Evolutionary conservation across 37 sponge, comb jelly and placozoan genomes (phyloP).

Genomic region (Geodia barretti): DNA sequence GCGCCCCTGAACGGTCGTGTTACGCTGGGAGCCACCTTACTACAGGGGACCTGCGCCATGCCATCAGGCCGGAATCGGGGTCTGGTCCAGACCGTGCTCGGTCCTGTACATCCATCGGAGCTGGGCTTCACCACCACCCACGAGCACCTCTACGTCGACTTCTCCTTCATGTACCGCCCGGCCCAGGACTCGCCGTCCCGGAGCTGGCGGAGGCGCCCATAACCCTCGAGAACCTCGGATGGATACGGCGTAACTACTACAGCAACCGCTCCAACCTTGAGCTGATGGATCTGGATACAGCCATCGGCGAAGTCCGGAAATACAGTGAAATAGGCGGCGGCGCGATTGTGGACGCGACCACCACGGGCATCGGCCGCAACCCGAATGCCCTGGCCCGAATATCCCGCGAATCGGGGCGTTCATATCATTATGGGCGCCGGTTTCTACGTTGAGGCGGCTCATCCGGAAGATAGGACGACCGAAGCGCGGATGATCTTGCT

Average conservation of each 20-base stretch:
- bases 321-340: no score
- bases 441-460: conserved; percentile 49
- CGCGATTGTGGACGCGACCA: no score
- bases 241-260: conserved; percentile 51
- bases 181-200: not conserved
- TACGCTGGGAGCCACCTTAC: no score
- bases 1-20: no score
- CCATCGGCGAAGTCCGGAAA: no score
- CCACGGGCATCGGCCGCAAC: no score
- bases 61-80: no score
- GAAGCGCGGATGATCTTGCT: conserved; percentile 13
- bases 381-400: no score
- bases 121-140: conserved; percentile 53
- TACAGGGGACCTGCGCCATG: no score
- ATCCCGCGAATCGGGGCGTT: conserved; percentile 33
- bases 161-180: not conserved
- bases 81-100: no score
- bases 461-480: conserved; percentile 16
- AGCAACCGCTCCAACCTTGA: conserved; percentile 28
- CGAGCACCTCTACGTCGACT: conserved; percentile 60
- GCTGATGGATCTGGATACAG: no score
- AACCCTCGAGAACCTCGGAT: conserved; percentile 39
- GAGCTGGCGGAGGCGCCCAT: conserved; percentile 34
- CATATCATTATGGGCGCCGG: conserved; percentile 49
- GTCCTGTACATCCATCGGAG: conserved; percentile 22